Evolutionary conservation across 2,797 vertebrate genomes (phyloP), one percentile per base, ranked within the genome.

Genomic region (Paramormyrops hopkinsi): DNA sequence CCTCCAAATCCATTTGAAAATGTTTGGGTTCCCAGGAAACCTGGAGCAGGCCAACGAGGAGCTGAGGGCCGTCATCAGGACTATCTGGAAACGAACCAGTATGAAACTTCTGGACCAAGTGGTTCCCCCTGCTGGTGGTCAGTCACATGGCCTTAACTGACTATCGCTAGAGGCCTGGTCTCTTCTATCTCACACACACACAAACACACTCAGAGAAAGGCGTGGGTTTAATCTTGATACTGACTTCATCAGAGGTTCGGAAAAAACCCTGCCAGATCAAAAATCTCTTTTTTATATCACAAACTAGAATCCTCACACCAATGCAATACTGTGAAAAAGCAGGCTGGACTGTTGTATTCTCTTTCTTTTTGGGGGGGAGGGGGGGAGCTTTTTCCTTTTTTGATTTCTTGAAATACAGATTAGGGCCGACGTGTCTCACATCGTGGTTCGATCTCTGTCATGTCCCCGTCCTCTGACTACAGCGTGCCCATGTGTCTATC

Each of bases 61-160:
- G 92, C 97, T 99, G 88, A 95, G 99, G 91, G 98, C 98, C 0
- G 98, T 99, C 91, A 99, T 99, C 92, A 99, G 99, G 96, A 99
- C 99, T 94, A 99, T 99, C 91, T 99, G 98, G 98, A 99, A 99
- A 94, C 97, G 98, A 94, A 99, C 99, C 0, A 99, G 98, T 94
- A 99, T 99, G 98, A 99, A 99, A 90, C 96, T 99, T 9, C 96
- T 99, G 89, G 99, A 99, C 93, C 99, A 99, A 98, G 98, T 99
- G 89, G 98, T 99, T 90, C 99, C 99, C 92, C 99, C 99, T 53
- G 98, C 99, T 96, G 98, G 98, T 93, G 99, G 99, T 99, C 96
- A 99, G 99, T 99, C 92, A 54, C 76, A 92, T 56, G 44, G n/a
- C 82, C 50, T 83, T 90, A 41, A 82, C 73, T 22, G 91, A 14